These are phyloP conservation scores for Coptodon rendalli DNA, from an alignment of 2,113 vertebrate species.

Conservation along the genomic window DNA sequence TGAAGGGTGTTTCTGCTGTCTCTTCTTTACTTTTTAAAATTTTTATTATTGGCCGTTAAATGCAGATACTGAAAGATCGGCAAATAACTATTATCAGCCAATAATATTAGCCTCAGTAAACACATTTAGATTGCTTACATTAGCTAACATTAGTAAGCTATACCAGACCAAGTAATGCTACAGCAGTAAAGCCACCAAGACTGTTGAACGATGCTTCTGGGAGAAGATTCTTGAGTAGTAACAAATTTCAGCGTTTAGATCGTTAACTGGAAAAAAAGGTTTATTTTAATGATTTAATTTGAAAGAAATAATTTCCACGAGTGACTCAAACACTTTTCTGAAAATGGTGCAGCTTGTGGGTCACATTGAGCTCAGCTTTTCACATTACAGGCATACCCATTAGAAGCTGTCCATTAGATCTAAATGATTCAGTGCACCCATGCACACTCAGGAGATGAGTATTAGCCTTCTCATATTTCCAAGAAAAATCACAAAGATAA, in stretches of 20 bases:
- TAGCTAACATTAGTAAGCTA: background rate
- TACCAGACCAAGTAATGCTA: background rate
- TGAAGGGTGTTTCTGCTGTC: background rate
- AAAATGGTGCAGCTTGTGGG: background rate
- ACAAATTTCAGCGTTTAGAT: background rate
- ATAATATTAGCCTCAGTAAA: background rate
- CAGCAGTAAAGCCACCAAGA: background rate
- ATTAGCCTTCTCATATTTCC: background rate
- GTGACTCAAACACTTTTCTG: background rate
- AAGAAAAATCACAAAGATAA: background rate
- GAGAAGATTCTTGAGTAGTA: background rate
- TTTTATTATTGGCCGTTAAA: background rate
- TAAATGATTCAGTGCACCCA: slow-evolving; percentile 46
- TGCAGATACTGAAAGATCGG: background rate
- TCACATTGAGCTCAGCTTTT: background rate
- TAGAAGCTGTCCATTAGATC: background rate
- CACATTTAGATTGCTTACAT: background rate
- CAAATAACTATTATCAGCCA: background rate
- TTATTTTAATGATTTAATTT: background rate
- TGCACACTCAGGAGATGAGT: background rate
- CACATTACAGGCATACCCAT: slow-evolving; percentile 4
- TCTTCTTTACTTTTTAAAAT: background rate
- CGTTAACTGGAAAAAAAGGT: background rate
- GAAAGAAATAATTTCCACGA: background rate
- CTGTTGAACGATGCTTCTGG: background rate